phyloP scores from a whole-genome alignment of 2,113 vertebrate genomes.

The Lontra canadensis region DNA sequence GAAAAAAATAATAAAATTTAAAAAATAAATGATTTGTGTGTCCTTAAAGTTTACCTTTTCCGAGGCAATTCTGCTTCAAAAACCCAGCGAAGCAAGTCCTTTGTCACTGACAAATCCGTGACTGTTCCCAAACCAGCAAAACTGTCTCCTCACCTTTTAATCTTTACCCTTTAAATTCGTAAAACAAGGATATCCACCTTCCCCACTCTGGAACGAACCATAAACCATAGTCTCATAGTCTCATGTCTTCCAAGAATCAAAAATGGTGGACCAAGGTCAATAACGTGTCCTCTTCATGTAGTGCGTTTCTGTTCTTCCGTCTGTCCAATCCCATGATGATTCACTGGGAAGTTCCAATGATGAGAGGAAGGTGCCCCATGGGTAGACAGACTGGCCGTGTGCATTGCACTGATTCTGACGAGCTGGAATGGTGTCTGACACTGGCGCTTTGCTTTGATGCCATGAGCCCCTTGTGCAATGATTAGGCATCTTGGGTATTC shows the following conservation, averaged over 20 bases:
- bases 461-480: accelerated
- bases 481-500: accelerated
- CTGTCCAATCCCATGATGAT: background rate
- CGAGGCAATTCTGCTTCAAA: background rate
- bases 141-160: background rate
- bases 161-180: background rate
- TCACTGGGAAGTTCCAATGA: background rate
- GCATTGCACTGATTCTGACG: background rate
- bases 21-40: background rate
- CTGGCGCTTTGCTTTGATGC: background rate
- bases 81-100: background rate
- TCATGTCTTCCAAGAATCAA: too few relatives aligned
- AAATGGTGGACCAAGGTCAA: accelerated
- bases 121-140: background rate
- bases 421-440: background rate
- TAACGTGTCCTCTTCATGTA: background rate
- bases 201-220: background rate
- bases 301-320: background rate
- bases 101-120: background rate
- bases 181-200: too few relatives aligned
- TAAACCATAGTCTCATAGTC: background rate
- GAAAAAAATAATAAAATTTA: background rate
- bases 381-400: accelerated
- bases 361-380: background rate
- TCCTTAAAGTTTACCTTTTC: background rate